A percentile compares a stretch with the other conserved stretches of the same genome.
Evolutionary conservation across 2,113 vertebrate genomes (phyloP).

Genomic region (Phaetusa simplex): DNA sequence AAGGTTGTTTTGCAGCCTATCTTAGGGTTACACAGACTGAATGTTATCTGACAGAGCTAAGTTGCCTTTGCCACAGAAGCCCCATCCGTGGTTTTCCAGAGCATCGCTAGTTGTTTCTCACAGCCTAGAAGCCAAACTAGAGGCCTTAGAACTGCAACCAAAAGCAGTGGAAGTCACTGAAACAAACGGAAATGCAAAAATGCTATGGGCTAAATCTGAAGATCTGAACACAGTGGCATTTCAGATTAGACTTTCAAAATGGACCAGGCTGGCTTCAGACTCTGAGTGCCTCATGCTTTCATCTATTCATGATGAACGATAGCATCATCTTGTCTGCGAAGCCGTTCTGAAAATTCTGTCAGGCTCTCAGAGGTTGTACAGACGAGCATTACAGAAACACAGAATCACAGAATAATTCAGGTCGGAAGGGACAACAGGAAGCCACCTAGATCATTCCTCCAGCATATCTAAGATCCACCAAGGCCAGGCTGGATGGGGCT

Average conservation of each 20-base stretch:
- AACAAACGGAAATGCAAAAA: background rate
- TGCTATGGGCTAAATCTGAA: background rate
- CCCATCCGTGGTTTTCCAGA: background rate
- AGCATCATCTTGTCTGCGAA: background rate
- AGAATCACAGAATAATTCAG: background rate
- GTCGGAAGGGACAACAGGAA: background rate
- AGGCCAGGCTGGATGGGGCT: background rate
- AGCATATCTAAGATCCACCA: background rate
- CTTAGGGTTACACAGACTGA: background rate
- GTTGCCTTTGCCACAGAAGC: background rate
- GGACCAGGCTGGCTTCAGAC: background rate
- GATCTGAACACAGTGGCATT: background rate
- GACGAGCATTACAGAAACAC: background rate
- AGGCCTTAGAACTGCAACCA: background rate
- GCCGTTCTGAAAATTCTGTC: background rate
- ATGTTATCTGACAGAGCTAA: background rate
- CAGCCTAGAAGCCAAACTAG: background rate
- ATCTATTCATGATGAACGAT: background rate
- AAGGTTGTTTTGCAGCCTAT: background rate
- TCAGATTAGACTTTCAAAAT: background rate
- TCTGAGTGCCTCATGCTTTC: background rate
- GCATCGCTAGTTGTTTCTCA: background rate
- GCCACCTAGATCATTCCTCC: background rate
- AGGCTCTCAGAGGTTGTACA: background rate
- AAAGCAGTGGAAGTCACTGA: background rate